phyloP scores from a whole-genome alignment of 2,797 vertebrate species.

The Hemitrygon akajei region DNA sequence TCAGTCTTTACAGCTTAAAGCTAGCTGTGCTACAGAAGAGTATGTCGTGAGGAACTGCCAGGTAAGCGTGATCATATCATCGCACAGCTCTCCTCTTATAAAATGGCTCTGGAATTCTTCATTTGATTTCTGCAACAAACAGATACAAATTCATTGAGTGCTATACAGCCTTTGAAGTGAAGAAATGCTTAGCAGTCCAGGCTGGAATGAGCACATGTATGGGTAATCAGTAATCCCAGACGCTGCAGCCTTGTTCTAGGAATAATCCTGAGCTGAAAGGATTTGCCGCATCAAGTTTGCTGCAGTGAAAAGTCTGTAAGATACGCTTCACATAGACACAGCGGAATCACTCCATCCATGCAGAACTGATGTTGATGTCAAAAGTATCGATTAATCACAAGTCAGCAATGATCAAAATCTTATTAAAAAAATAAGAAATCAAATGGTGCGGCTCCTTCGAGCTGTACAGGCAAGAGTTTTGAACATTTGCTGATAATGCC shows the following conservation, averaged over 20 bases:
- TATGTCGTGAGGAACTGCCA: background rate
- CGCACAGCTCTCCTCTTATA: background rate
- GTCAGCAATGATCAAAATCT: slow-evolving; percentile 10
- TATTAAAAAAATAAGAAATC: background rate
- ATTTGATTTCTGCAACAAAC: background rate
- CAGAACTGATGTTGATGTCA: background rate
- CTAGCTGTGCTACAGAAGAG: background rate
- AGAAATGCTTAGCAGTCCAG: background rate
- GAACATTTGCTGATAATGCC: no score
- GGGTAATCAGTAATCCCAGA: background rate
- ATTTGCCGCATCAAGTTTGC: background rate
- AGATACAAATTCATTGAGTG: background rate
- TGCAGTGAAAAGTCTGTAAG: background rate
- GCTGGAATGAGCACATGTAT: background rate
- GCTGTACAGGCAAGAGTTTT: background rate
- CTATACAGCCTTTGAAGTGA: background rate
- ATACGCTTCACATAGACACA: background rate
- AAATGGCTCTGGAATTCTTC: background rate
- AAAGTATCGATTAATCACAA: background rate
- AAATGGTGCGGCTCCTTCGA: background rate
- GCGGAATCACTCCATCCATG: background rate
- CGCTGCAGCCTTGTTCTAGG: background rate
- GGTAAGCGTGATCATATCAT: no score
- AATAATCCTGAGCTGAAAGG: background rate
- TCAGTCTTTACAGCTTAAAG: background rate